Conservation (phyloP, 2,113 vertebrate species). For the Poeciliopsis occidentalis region DNA sequence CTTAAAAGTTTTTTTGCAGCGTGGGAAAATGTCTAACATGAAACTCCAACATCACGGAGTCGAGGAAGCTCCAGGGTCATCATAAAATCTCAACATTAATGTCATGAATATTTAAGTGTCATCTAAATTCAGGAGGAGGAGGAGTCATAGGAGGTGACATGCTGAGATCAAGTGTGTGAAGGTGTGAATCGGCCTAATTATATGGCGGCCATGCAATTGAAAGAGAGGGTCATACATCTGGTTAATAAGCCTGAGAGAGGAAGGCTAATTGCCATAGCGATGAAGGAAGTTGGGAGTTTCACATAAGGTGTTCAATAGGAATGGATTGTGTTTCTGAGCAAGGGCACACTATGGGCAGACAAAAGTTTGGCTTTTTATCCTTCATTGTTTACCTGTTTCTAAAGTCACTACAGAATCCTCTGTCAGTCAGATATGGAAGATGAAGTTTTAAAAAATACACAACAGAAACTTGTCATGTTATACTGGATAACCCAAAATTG, state of each 20-base stretch:
- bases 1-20: not conserved
- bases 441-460: too few species aligned
- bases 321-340: conserved; percentile 51
- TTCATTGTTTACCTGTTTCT: too few species aligned
- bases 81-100: conserved; percentile 17
- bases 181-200: conserved; percentile 77
- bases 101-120: conserved; percentile 68
- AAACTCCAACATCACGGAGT: conserved; percentile 46
- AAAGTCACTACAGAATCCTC: too few species aligned
- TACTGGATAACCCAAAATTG: too few species aligned
- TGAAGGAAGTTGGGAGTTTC: conserved; percentile 78
- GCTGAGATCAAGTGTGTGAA: conserved; percentile 78
- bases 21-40: not conserved
- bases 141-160: conserved; percentile 60
- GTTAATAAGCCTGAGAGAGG: conserved; percentile 74
- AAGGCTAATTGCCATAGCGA: conserved; percentile 57
- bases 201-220: conserved; percentile 83
- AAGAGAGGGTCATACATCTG: conserved; percentile 79
- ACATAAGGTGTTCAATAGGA: conserved; percentile 58
- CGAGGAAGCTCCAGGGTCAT: not conserved
- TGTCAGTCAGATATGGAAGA: too few species aligned
- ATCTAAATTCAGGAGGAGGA: conserved; percentile 43
- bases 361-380: conserved; percentile 61
- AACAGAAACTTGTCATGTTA: too few species aligned
- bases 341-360: conserved; percentile 51